Percentiles rank a stretch among this genome's conserved stretches.
phyloP scores from a whole-genome alignment of 2,797 vertebrate species.

The Poecile montanus region DNA sequence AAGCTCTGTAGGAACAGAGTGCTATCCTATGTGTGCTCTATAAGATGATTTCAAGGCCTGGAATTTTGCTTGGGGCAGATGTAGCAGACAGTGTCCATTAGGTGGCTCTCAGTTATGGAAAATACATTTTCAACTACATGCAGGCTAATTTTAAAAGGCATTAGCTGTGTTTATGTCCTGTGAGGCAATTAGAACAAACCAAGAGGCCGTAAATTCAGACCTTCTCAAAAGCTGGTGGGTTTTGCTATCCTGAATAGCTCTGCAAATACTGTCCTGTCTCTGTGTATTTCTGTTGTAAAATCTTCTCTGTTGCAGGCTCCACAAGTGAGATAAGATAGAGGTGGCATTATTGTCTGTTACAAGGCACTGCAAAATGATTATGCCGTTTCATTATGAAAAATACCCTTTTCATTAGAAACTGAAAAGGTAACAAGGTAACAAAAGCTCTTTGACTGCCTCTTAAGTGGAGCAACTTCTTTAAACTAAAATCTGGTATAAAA shows the following conservation, averaged over 20 bases:
- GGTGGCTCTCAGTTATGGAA: neutral
- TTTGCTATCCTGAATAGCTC: neutral
- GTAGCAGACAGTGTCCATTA: neutral
- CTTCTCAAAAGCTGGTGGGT: neutral
- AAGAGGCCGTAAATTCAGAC: neutral
- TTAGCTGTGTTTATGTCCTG: neutral
- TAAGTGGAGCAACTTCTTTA: neutral
- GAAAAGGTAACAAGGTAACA: neutral
- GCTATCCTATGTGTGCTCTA: accelerated
- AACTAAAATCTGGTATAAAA: neutral
- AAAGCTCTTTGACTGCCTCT: neutral
- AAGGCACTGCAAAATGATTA: neutral
- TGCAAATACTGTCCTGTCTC: neutral
- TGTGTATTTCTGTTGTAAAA: neutral
- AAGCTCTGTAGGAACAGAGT: neutral
- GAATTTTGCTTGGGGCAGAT: accelerated
- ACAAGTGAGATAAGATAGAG: neutral
- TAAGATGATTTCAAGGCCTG: neutral
- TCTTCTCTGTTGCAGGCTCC: neutral
- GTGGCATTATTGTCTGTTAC: neutral
- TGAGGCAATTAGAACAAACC: neutral
- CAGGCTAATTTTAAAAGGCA: neutral
- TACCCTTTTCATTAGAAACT: neutral
- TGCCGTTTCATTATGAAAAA: neutral
- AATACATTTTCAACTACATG: accelerated